Conservation (phyloP, 2,113 vertebrate species). For the Sisor rabdophorus region DNA sequence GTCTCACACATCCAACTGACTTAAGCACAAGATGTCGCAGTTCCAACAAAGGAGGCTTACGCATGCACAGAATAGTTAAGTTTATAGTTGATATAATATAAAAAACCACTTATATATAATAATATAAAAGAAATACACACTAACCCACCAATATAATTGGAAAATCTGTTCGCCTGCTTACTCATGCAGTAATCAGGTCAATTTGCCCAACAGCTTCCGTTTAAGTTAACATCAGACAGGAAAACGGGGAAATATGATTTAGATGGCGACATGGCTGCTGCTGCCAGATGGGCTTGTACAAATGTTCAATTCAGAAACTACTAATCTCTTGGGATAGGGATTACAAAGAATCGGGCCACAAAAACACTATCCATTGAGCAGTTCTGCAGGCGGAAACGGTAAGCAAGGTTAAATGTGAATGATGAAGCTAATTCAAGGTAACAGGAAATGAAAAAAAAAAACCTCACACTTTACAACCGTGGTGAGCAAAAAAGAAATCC, state of each 20-base stretch:
- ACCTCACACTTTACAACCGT: constrained; percentile 12
- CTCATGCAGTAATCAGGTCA: not conserved
- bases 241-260: not conserved
- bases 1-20: too few relatives aligned
- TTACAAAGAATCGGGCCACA: not conserved
- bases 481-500: constrained; percentile 8
- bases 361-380: not conserved
- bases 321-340: not conserved
- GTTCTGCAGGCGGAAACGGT: not conserved
- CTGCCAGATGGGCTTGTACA: not conserved
- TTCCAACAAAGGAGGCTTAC: too few relatives aligned
- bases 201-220: not conserved
- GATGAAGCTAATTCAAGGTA: not conserved
- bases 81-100: too few relatives aligned
- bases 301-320: not conserved
- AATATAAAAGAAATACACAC: too few relatives aligned
- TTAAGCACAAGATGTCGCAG: too few relatives aligned
- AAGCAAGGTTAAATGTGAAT: not conserved
- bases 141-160: not conserved
- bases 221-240: not conserved
- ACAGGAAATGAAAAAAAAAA: not conserved
- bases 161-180: not conserved
- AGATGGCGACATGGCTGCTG: not conserved
- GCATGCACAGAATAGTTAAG: too few relatives aligned
- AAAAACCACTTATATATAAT: too few relatives aligned